phyloP scores from a whole-genome alignment of 2,113 vertebrate genomes.

The Glaucidium brasilianum region DNA sequence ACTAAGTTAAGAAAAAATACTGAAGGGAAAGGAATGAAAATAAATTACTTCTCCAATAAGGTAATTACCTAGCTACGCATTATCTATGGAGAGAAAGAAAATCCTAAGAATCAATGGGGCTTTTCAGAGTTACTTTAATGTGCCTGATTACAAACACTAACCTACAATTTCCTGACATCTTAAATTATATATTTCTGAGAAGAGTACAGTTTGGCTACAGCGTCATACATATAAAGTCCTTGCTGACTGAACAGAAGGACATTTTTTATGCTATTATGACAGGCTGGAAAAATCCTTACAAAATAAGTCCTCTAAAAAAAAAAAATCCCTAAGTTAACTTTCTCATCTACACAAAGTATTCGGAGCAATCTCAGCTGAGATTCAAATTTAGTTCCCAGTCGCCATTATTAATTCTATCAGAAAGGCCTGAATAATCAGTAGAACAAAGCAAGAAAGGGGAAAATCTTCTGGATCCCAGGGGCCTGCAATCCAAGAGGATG shows the following conservation, averaged over 20 bases:
- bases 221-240: background rate
- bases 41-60: background rate
- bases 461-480: background rate
- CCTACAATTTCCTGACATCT: conserved; percentile 34
- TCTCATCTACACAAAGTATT: background rate
- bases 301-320: background rate
- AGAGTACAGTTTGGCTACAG: background rate
- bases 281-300: background rate
- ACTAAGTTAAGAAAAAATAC: background rate
- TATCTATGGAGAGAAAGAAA: background rate
- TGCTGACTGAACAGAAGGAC: background rate
- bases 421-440: background rate
- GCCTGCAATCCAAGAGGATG: background rate
- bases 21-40: background rate
- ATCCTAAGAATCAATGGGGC: background rate
- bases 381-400: background rate
- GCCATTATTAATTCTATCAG: background rate
- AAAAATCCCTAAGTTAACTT: background rate
- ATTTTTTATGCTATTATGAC: background rate
- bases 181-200: conserved; percentile 4
- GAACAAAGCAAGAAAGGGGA: background rate
- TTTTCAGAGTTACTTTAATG: background rate
- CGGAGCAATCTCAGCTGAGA: background rate
- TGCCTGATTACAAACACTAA: background rate
- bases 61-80: background rate